Conservation (phyloP, 2,797 vertebrate species). For the Phyllotis vaccarum region DNA sequence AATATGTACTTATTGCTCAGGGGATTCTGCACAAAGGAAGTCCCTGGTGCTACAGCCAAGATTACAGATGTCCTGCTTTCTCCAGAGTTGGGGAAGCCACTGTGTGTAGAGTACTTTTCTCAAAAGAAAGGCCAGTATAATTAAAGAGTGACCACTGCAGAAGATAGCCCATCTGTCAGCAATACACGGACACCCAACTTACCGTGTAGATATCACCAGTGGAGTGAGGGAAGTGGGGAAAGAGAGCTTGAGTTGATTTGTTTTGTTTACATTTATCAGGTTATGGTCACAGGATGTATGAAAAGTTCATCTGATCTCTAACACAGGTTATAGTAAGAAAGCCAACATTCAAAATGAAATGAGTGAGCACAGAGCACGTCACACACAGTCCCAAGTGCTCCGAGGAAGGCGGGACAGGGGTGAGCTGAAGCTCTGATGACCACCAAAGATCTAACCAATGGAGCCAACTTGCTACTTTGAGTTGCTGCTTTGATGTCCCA, state of each 20-base stretch:
- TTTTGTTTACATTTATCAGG: conserved; percentile 67
- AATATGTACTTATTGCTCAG: not conserved
- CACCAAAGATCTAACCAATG: not conserved
- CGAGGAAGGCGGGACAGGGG: not conserved
- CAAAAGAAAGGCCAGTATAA: not conserved
- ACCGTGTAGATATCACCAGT: not conserved
- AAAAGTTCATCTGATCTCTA: conserved; percentile 4
- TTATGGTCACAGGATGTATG: not conserved
- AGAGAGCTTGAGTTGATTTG: conserved; percentile 17
- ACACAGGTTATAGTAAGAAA: conserved; percentile 46
- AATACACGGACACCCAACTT: fast-evolving
- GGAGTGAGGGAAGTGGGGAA: conserved; percentile 12
- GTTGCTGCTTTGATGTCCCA: not conserved
- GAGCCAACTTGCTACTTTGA: not conserved
- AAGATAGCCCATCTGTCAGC: not conserved
- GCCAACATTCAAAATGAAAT: conserved; percentile 53
- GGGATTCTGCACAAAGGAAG: not conserved
- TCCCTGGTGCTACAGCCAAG: not conserved
- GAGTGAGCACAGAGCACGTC: not conserved
- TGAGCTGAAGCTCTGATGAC: not conserved
- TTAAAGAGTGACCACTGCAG: not conserved
- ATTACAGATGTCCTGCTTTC: not conserved
- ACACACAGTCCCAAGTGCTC: not conserved
- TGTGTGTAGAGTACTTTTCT: not conserved
- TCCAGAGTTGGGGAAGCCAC: not conserved